Evolutionary conservation across 2,888 invertebrate genomes (phyloP), one percentile per base, ranked within the genome.

Genomic region (Macrosiphum euphorbiae): DNA sequence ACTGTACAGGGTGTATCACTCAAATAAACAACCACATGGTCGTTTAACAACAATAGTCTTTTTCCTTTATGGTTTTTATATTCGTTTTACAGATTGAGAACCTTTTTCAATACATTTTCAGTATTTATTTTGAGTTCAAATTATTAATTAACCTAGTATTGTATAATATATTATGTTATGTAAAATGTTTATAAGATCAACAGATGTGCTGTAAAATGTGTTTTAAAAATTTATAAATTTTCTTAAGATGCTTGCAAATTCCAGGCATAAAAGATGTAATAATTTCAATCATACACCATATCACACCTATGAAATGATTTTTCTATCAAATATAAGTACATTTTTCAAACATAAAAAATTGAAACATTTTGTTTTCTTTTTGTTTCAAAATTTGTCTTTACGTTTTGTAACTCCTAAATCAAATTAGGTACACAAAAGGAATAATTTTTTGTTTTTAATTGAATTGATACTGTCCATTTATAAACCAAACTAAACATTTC

Each of bases 131-230:
- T 89, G 44, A 44, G 20, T 61, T 89, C 47, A 35, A 78, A 35
- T 78, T 78, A 78, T 78, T 16, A 35, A 78, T 20, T n/a, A 67
- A 67, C 20, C 20, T 78, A 78, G 20, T 78, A n/a, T n/a, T 35
- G 13, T 50, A 41, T 78, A 28, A 35, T 58, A 55, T 58, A 55
- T 16, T 67, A 50, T 50, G 13, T 35, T 50, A 52, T 35, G 20
- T 78, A 78, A 50, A 78, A 78, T 50, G 11, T 35, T 50, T 44
- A 7, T 78, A 61, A 61, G 44, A 78, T 90, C 11, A 52, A 35
- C 13, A 78, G 24, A 50, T 78, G 90, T 90, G 78, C 90, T 90
- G 78, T 78, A 78, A 78, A 90, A 35, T 61, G 61, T 89, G 61
- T 89, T 89, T 61, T 89, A 89, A 78, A 52, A 90, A 16, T 58